Conservation (phyloP, 2,113 vertebrate genomes). For the Podiceps cristatus region DNA sequence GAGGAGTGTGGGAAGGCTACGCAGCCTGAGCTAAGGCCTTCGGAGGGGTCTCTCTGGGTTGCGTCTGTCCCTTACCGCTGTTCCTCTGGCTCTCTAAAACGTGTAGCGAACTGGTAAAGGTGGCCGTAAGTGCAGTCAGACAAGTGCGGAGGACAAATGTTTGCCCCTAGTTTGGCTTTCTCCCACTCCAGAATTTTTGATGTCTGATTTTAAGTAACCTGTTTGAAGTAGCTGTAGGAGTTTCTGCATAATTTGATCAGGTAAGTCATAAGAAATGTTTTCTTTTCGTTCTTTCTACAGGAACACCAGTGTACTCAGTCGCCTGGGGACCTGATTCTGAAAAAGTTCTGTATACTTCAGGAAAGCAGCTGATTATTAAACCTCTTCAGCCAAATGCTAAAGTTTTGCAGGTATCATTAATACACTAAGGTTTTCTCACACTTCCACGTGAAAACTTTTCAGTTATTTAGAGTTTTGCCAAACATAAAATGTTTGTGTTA, state of each 20-base stretch:
- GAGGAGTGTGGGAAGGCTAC: neutral
- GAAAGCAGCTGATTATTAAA: conserved; percentile 92
- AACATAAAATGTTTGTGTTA: neutral
- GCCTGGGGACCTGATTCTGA: conserved; percentile 94
- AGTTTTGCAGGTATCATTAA: conserved; percentile 86
- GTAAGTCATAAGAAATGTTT: neutral
- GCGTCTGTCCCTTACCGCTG: neutral
- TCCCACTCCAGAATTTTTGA: neutral
- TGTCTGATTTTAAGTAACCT: neutral
- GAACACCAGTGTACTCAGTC: conserved; percentile 91
- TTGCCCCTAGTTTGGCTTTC: neutral
- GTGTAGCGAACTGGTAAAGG: neutral
- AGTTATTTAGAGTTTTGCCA: neutral
- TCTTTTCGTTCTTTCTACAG: conserved; percentile 70
- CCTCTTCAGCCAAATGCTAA: conserved; percentile 94
- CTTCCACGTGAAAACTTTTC: neutral
- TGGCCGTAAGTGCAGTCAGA: neutral
- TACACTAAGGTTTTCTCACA: neutral
- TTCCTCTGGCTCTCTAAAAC: neutral
- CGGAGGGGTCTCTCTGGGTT: neutral
- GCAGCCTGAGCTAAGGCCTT: neutral
- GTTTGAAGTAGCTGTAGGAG: neutral
- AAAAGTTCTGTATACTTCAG: conserved; percentile 91
- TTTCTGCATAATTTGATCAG: neutral
- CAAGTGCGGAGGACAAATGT: neutral